Conservation (phyloP, 2,113 vertebrate genomes). For the Hucho hucho region DNA sequence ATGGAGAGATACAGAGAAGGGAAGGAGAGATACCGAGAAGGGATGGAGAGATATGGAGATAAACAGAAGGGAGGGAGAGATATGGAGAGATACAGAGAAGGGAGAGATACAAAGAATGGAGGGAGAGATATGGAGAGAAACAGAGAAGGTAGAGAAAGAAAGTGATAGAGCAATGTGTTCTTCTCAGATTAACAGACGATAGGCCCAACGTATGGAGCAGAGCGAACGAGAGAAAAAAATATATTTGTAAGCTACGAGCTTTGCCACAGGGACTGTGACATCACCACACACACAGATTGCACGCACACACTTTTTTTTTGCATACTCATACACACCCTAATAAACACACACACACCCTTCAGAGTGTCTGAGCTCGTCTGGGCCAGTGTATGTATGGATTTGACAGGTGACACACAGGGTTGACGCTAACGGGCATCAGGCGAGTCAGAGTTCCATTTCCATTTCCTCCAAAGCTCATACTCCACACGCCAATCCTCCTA, state of each 20-base stretch:
- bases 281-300: conserved; percentile 17
- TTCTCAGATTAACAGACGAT: conserved; percentile 41
- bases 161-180: conserved; percentile 2
- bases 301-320: conserved; percentile 24
- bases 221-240: conserved; percentile 40
- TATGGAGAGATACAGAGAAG: not conserved
- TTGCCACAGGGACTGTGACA: conserved; percentile 45
- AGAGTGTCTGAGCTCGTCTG: conserved; percentile 54
- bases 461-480: conserved; percentile 29
- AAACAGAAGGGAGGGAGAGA: not conserved
- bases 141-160: conserved; percentile 7
- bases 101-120: not conserved
- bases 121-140: not conserved
- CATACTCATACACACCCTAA: conserved; percentile 24
- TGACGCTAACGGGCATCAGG: conserved; percentile 66
- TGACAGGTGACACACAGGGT: conserved; percentile 73
- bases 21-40: too few relatives aligned
- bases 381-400: conserved; percentile 38
- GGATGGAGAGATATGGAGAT: too few relatives aligned
- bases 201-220: conserved; percentile 46
- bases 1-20: too few relatives aligned
- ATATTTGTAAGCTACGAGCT: conserved; percentile 46
- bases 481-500: conserved; percentile 50
- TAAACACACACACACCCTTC: conserved; percentile 39
- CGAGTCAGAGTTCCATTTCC: conserved; percentile 46